A percentile compares a stretch with the other conserved stretches of the same genome.
Conservation (phyloP, 2,888 invertebrate genomes). For the Notodonta dromedarius region DNA sequence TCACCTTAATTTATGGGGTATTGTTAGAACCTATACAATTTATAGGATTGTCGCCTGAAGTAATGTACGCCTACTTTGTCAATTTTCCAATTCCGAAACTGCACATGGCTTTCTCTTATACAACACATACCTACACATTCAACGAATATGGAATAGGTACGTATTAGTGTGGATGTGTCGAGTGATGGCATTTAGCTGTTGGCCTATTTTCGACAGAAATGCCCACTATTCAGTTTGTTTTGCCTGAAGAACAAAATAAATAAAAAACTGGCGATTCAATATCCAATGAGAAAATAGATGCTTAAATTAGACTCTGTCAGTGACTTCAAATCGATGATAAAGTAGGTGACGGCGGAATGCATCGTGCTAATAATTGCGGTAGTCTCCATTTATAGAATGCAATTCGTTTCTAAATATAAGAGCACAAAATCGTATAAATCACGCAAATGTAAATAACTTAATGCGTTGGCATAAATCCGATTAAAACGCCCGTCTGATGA, state of each 20-base stretch:
- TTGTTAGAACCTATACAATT: constrained; percentile 62
- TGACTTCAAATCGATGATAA: not conserved
- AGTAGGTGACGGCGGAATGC: not conserved
- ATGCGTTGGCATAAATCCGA: constrained; percentile 40
- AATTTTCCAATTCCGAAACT: constrained; percentile 32
- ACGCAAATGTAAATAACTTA: constrained; percentile 44
- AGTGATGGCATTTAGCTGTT: not conserved
- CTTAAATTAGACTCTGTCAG: no score
- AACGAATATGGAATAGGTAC: not conserved
- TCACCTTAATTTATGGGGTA: constrained; percentile 61
- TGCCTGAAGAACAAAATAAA: not conserved
- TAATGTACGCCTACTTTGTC: constrained; percentile 35
- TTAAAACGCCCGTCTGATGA: constrained; percentile 34
- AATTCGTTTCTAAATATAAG: constrained; percentile 41
- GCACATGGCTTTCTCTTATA: constrained; percentile 7
- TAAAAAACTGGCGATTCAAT: not conserved
- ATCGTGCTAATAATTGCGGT: constrained; percentile 32
- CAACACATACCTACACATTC: constrained; percentile 1
- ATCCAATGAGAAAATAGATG: no score
- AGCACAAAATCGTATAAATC: constrained; percentile 45
- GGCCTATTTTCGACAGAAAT: not conserved
- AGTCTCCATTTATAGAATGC: constrained; percentile 35
- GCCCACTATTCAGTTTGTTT: not conserved
- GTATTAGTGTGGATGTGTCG: not conserved
- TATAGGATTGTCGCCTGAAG: constrained; percentile 51